phyloP scores from a whole-genome alignment of 2,888 invertebrate genomes.

The Crocallis elinguaria region DNA sequence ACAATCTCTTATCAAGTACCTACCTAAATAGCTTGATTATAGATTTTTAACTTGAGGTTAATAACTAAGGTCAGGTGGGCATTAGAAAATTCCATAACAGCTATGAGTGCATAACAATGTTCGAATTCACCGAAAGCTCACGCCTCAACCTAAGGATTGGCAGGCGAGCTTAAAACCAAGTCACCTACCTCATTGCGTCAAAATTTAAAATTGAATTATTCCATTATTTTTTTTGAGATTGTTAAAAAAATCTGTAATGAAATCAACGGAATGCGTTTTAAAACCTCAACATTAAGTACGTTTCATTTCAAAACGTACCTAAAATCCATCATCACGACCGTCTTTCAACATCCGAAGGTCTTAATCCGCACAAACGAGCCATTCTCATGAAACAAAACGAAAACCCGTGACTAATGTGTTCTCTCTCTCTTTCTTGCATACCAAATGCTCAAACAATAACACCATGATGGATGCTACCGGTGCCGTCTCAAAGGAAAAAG shows the following conservation, averaged over 20 bases:
- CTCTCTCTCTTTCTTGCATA: slow-evolving; percentile 50
- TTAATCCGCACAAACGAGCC: slow-evolving; percentile 65
- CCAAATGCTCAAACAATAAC: slow-evolving; percentile 66
- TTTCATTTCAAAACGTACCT: slow-evolving; percentile 6
- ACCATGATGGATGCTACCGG: slow-evolving; percentile 75
- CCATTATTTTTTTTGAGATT: too few relatives aligned
- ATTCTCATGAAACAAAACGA: slow-evolving; percentile 63
- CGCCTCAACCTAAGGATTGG: too few relatives aligned
- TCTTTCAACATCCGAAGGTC: slow-evolving; percentile 44
- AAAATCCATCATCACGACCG: slow-evolving; percentile 37
- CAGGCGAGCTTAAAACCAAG: too few relatives aligned
- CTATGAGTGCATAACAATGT: too few relatives aligned
- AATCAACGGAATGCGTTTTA: neutral
- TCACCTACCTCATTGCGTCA: too few relatives aligned
- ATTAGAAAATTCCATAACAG: too few relatives aligned
- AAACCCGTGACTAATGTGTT: slow-evolving; percentile 68
- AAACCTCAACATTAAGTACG: neutral
- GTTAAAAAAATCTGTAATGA: neutral
- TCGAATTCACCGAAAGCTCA: too few relatives aligned
- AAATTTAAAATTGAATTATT: too few relatives aligned
- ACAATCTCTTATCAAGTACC: too few relatives aligned
- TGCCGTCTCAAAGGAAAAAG: slow-evolving; percentile 67
- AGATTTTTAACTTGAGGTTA: too few relatives aligned
- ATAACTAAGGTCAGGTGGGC: too few relatives aligned
- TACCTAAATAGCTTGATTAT: too few relatives aligned